A percentile compares a stretch with the other conserved stretches of the same genome.
These are phyloP conservation scores for Psittacula derbiana DNA, from an alignment of 2,797 vertebrate species.

Conservation along the genomic window DNA sequence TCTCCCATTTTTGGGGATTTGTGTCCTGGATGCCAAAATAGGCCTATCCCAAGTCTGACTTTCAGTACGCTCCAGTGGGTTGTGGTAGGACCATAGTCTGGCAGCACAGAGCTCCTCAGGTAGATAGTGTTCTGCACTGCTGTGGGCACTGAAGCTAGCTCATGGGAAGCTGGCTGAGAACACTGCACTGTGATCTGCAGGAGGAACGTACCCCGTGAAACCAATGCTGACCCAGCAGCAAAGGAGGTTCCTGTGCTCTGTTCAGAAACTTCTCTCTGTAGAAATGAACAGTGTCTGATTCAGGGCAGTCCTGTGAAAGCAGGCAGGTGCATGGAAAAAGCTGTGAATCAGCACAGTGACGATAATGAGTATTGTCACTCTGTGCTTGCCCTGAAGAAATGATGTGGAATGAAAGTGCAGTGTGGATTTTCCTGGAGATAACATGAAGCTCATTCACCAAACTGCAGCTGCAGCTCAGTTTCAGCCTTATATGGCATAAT, in stretches of 20 bases:
- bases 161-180: background rate
- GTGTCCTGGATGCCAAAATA: background rate
- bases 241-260: background rate
- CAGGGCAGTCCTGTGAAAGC: background rate
- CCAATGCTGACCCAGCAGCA: background rate
- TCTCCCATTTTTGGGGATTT: background rate
- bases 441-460: background rate
- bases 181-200: background rate
- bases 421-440: background rate
- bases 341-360: background rate
- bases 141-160: background rate
- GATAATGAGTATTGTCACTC: background rate
- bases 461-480: background rate
- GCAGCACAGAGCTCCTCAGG: background rate
- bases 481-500: background rate
- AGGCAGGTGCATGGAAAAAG: background rate
- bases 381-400: background rate
- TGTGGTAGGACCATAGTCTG: background rate
- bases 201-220: accelerated
- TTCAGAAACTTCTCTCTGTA: background rate
- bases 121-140: background rate
- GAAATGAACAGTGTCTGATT: background rate
- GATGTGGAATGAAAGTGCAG: background rate
- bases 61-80: background rate
- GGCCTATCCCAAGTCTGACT: background rate